Conservation (phyloP, 2,888 invertebrate genomes). For the Chaitophorus viminalis region DNA sequence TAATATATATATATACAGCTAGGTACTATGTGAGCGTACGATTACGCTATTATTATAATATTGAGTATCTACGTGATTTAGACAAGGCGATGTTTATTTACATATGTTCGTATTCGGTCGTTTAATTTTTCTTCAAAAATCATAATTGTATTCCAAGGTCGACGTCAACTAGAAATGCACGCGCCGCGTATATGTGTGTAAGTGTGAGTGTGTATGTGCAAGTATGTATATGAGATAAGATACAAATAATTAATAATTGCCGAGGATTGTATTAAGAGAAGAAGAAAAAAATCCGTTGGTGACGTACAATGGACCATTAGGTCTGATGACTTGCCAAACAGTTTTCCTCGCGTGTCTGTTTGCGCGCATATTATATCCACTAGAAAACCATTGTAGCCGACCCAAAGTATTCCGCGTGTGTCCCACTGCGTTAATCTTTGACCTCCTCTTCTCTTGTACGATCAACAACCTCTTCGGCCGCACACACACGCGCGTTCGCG, state of each 20-base stretch:
- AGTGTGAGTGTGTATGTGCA: too few species aligned
- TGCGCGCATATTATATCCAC: neutral
- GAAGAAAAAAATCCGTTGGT: conserved; percentile 25
- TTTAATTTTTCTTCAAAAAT: neutral
- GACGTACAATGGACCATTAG: conserved; percentile 58
- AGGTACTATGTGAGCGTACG: too few species aligned
- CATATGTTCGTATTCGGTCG: neutral
- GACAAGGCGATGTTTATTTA: too few species aligned
- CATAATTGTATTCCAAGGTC: neutral
- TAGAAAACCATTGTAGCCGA: conserved; percentile 20
- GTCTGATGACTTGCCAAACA: conserved; percentile 59
- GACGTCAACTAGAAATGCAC: neutral
- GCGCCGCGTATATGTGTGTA: neutral
- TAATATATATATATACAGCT: too few species aligned
- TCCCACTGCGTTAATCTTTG: conserved; percentile 57
- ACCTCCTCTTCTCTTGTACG: conserved; percentile 33
- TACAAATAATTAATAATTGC: conserved; percentile 40
- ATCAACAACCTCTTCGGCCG: conserved; percentile 54
- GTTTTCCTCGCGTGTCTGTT: conserved; percentile 23
- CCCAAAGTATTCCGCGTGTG: conserved; percentile 46
- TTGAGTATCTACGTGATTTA: too few species aligned
- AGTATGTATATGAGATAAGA: too few species aligned
- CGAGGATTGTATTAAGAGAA: neutral
- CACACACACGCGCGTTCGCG: neutral
- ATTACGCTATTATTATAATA: too few species aligned